phyloP scores from a whole-genome alignment of 2,797 vertebrate species.

The Odontamblyopus rebecca region DNA sequence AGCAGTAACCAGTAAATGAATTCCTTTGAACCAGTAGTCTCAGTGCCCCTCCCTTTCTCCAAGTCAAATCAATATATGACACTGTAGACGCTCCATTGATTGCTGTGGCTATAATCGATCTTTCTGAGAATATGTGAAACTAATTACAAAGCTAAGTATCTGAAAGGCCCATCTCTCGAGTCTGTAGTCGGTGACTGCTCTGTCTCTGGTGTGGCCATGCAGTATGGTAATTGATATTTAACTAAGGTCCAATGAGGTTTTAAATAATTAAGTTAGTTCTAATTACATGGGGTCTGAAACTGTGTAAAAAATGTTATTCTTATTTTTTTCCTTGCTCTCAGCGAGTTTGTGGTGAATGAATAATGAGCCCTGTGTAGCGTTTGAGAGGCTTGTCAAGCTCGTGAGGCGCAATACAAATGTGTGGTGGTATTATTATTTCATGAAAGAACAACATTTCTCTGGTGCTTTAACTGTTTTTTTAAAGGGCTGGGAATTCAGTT shows the following conservation, averaged over 20 bases:
- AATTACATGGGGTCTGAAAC: neutral
- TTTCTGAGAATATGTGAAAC: constrained; percentile 9
- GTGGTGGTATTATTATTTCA: neutral
- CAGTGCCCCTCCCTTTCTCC: constrained; percentile 1
- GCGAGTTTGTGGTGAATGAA: neutral
- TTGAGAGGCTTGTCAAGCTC: neutral
- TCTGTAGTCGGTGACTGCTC: neutral
- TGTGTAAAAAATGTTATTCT: neutral
- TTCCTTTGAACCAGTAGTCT: neutral
- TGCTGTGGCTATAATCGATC: constrained; percentile 7
- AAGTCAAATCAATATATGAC: constrained; percentile 18
- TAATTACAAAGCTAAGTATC: constrained; percentile 12
- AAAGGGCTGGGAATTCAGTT: neutral
- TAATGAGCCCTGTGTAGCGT: neutral
- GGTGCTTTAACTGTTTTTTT: neutral
- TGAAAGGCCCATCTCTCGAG: neutral
- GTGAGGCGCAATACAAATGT: neutral
- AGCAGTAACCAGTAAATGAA: constrained; percentile 4
- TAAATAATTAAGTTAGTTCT: neutral
- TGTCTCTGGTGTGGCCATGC: neutral
- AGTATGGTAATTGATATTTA: neutral
- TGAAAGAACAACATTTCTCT: neutral
- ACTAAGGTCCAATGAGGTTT: neutral
- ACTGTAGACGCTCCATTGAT: constrained; percentile 9
- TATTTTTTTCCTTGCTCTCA: neutral